Conservation (phyloP, 2,113 vertebrate genomes). For the Syngnathoides biaculeatus region DNA sequence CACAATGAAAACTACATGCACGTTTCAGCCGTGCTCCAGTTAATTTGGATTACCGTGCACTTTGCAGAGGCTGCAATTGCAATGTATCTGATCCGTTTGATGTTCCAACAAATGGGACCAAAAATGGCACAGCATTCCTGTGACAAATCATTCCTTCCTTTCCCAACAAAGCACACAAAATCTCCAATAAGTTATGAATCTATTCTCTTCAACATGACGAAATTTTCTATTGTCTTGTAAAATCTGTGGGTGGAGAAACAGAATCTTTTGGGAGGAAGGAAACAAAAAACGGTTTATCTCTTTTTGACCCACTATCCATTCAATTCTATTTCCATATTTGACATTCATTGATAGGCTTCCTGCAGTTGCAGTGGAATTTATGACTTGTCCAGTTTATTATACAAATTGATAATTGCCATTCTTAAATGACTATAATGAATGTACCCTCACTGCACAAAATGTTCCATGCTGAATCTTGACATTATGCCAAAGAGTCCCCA, state of each 20-base stretch:
- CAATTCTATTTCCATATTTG: constrained; percentile 63
- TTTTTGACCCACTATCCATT: constrained; percentile 38
- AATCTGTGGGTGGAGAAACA: constrained; percentile 28
- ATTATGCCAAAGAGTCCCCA: constrained; percentile 28
- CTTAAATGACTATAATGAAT: constrained; percentile 64
- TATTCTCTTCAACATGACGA: constrained; percentile 37
- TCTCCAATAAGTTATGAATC: constrained; percentile 41
- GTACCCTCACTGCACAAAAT: constrained; percentile 52
- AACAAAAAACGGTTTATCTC: constrained; percentile 12
- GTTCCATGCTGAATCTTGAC: constrained; percentile 41
- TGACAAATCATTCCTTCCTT: constrained; percentile 46
- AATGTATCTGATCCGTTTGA: constrained; percentile 49
- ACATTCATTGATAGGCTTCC: constrained; percentile 51
- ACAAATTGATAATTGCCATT: constrained; percentile 71
- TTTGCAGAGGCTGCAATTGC: constrained; percentile 41
- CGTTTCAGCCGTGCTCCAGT: constrained; percentile 32
- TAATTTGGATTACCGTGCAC: constrained; percentile 51
- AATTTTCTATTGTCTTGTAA: constrained; percentile 47
- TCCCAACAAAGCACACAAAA: constrained; percentile 21
- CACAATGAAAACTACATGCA: constrained; percentile 1
- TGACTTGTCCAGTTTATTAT: constrained; percentile 61
- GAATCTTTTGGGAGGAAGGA: constrained; percentile 19
- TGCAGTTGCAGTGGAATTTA: constrained; percentile 49
- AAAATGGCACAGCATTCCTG: constrained; percentile 35
- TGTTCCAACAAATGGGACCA: constrained; percentile 46